A percentile compares a stretch with the other conserved stretches of the same genome.
Evolutionary conservation across 2,888 invertebrate genomes (phyloP).

Genomic region (Arctia plantaginis): DNA sequence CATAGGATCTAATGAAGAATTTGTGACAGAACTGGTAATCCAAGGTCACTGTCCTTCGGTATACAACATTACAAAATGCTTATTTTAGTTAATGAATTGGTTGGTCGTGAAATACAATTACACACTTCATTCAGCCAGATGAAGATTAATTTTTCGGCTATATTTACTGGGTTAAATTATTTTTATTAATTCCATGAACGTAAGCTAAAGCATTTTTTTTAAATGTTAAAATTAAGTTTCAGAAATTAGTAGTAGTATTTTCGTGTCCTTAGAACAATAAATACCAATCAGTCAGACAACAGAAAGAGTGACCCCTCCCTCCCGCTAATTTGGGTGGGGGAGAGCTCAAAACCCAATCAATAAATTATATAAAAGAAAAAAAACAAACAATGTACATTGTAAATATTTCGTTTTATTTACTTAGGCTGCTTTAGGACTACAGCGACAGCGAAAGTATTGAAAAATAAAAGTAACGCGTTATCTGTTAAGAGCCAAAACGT

Average conservation of each 20-base stretch:
- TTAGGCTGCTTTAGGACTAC: background rate
- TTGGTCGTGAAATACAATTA: background rate
- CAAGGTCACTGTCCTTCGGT: slow-evolving; percentile 27
- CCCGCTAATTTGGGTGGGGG: no score
- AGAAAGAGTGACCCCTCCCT: no score
- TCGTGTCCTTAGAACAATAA: no score
- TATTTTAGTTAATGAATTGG: background rate
- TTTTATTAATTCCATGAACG: no score
- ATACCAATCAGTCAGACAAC: no score
- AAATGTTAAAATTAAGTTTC: no score
- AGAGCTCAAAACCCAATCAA: no score
- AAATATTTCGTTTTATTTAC: no score
- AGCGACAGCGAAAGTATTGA: background rate
- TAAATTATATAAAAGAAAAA: no score
- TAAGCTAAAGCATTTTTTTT: no score
- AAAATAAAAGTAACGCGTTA: background rate
- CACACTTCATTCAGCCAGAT: background rate
- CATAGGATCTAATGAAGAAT: slow-evolving; percentile 49
- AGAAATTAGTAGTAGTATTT: no score
- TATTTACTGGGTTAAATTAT: background rate
- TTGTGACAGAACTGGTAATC: slow-evolving; percentile 33
- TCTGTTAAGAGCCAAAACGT: background rate
- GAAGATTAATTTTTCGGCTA: background rate
- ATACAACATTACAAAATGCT: background rate
- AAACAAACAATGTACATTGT: no score